These are phyloP conservation scores for Lasioglossum lativentre DNA, from an alignment of 2,888 invertebrate genomes.

Conservation along the genomic window DNA sequence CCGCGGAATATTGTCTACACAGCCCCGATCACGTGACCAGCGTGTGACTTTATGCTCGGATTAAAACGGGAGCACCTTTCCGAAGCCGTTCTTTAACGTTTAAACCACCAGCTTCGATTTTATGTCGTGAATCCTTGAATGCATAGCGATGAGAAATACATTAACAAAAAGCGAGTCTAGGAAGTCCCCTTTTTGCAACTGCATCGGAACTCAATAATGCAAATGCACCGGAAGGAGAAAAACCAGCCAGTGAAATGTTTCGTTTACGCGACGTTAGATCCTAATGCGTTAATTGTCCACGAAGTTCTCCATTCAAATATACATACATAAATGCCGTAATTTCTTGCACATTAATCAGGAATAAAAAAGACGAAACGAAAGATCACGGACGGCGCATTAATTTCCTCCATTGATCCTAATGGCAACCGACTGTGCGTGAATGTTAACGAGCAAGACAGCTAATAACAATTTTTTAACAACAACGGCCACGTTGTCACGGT, in stretches of 20 bases:
- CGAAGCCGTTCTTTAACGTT: not conserved
- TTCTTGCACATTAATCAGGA: not conserved
- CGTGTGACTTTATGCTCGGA: not conserved
- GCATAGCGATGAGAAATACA: not conserved
- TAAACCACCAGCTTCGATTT: not conserved
- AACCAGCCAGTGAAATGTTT: not conserved
- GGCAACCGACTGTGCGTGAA: not conserved
- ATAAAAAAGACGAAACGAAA: not conserved
- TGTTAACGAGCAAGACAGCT: not conserved
- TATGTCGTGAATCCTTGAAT: not conserved
- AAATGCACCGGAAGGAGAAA: not conserved
- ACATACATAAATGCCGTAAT: not conserved
- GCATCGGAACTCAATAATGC: not conserved
- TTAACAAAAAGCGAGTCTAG: not conserved
- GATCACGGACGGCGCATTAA: not conserved
- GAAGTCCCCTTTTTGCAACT: not conserved
- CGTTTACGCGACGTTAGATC: not conserved
- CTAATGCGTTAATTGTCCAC: not conserved
- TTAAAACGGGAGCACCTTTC: not conserved
- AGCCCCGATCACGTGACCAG: not conserved
- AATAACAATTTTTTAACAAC: not conserved
- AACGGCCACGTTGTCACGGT: not conserved
- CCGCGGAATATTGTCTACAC: not conserved
- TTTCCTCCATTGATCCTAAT: not conserved
- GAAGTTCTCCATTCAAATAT: not conserved